These are phyloP conservation scores for Trialeurodes vaporariorum DNA, from an alignment of 1,140 invertebrate genomes.

Conservation along the genomic window DNA sequence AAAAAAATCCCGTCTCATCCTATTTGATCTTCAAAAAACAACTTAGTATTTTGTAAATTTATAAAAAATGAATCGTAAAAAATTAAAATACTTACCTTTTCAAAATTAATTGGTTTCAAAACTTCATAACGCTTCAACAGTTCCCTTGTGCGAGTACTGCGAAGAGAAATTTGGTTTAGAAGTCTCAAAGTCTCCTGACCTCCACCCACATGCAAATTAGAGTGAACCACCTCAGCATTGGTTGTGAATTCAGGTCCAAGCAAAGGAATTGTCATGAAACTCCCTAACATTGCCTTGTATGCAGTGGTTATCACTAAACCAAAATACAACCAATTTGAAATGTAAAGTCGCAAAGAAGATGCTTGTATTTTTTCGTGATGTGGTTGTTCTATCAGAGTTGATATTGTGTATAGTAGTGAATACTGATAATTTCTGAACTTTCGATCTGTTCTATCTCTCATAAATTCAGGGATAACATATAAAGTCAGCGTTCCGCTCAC, in stretches of 20 bases:
- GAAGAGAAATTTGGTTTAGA: constrained; percentile 15
- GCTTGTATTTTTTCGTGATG: constrained; percentile 4
- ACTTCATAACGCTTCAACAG: constrained; percentile 16
- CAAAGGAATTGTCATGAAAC: constrained; percentile 21
- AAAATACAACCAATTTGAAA: constrained; percentile 19
- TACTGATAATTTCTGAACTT: neutral
- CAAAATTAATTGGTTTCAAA: constrained; percentile 16
- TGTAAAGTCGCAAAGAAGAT: constrained; percentile 13
- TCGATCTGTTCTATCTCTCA: neutral
- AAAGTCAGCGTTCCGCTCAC: neutral
- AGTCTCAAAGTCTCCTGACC: constrained; percentile 17
- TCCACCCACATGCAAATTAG: constrained; percentile 12
- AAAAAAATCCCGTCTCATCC: too few species aligned
- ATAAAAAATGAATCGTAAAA: too few species aligned
- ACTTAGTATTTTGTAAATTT: too few species aligned
- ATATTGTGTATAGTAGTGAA: neutral
- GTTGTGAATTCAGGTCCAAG: constrained; percentile 17
- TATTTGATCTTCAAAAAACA: too few species aligned
- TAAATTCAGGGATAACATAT: neutral
- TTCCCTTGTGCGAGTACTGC: constrained; percentile 7
- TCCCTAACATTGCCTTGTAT: constrained; percentile 22
- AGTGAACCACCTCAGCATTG: constrained; percentile 17
- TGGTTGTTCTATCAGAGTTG: constrained; percentile 17
- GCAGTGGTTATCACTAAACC: constrained; percentile 21
- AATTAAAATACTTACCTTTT: too few species aligned